These are phyloP conservation scores for Pterocles orientalis DNA, from an alignment of 2,113 vertebrate genomes.

Conservation along the genomic window DNA sequence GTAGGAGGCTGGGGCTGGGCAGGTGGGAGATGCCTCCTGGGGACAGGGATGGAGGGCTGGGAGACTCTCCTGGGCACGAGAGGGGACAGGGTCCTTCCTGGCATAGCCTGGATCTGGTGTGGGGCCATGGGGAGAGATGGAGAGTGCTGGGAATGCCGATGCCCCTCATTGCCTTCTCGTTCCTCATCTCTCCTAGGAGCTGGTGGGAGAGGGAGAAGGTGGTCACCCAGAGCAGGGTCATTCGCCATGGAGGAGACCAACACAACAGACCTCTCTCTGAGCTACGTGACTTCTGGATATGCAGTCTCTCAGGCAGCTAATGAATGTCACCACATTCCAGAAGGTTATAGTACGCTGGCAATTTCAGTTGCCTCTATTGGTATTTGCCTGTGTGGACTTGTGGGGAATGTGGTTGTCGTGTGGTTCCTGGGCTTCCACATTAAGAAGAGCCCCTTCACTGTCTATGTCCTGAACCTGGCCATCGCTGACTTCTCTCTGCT, in stretches of 20 bases:
- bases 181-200: neutral
- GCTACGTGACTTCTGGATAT: neutral
- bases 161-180: neutral
- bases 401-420: constrained; percentile 60
- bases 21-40: neutral
- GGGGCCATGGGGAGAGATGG: neutral
- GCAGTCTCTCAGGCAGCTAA: fast-evolving
- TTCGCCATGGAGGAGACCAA: neutral
- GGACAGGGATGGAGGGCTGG: neutral
- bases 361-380: neutral
- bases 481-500: constrained; percentile 51
- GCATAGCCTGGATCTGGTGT: fast-evolving
- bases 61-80: neutral
- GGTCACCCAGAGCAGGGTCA: fast-evolving
- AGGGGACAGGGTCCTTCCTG: neutral
- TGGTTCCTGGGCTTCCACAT: constrained; percentile 61
- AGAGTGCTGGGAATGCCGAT: fast-evolving
- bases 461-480: constrained; percentile 71
- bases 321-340: fast-evolving
- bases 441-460: constrained; percentile 60
- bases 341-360: fast-evolving
- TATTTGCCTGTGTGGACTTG: constrained; percentile 34
- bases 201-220: neutral
- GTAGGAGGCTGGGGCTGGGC: neutral
- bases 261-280: neutral